These are phyloP conservation scores for Thaumetopoea pityocampa DNA, from an alignment of 1,140 invertebrate species.

Conservation along the genomic window DNA sequence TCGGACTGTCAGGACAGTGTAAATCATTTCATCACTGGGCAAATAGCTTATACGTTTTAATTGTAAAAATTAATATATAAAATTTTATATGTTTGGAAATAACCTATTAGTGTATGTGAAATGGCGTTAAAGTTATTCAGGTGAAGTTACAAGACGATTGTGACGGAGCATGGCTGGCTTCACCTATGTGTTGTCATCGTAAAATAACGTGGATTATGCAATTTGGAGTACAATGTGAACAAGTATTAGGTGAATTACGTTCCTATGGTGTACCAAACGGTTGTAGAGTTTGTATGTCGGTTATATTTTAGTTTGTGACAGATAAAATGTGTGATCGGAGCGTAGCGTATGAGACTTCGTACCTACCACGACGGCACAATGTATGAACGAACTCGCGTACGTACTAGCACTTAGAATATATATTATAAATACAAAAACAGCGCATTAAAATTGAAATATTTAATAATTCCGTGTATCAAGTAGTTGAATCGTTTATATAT, in stretches of 20 bases:
- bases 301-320: no score
- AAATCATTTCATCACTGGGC: conserved; percentile 44
- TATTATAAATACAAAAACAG: no score
- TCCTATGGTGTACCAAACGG: conserved; percentile 7
- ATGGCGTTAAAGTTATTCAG: conserved; percentile 40
- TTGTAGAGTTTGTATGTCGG: conserved; percentile 1
- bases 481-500: no score
- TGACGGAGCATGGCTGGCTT: conserved; percentile 47
- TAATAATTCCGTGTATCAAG: no score
- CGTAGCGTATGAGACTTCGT: no score
- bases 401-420: no score
- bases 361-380: no score
- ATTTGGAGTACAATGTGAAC: conserved; percentile 66
- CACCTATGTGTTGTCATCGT: conserved; percentile 62
- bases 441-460: no score
- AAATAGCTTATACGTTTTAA: conserved; percentile 55
- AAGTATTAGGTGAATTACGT: conserved; percentile 59
- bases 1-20: conserved; percentile 66
- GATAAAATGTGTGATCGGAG: no score
- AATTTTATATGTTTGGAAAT: conserved; percentile 59
- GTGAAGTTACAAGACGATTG: conserved; percentile 30
- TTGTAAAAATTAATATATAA: conserved; percentile 43
- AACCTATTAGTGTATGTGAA: conserved; percentile 38
- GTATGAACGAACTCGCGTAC: no score
- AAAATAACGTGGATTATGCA: conserved; percentile 72